Base-by-base conservation (phyloP, 2,888 invertebrate genomes). In the Synanthedon formicaeformis region DNA sequence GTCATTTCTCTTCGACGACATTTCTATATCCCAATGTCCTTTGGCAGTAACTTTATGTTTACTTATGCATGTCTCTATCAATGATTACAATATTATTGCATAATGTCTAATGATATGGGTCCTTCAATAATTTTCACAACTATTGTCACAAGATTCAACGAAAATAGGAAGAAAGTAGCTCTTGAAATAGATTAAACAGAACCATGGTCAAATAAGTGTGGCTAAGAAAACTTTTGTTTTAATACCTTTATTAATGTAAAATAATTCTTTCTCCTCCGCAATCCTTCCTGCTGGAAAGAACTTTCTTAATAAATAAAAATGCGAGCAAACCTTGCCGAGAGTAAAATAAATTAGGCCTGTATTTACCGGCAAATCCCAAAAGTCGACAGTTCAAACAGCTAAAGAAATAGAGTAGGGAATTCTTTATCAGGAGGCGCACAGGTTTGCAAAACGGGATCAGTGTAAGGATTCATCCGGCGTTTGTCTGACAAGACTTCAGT, bases 371-470 rank as follows among this genome's bases (percentile, higher is more conserved):
- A 53, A 57, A 51, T 55, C 54, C 56, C 57, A 48, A 53, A 56
- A 57, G 56, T 53, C 54, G 53, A 50, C 53, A 41, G 53, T 56
- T 50, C 55, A 59, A 58, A 60, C 56, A 58, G 50, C 41, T 52
- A 51, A 50, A 53, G 56, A 56, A 57, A 58, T 56, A 52, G 55
- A 58, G 54, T 52, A 51, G 55, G 52, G 55, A 58, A 58, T 59
- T 54, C 55, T 56, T 60, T 60, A 58, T 60, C 61, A 57, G 48
- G 52, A 53, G 55, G 13, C 50, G 51, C 52, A 53, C 60, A 60
- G 60, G 57, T 53, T 54, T 49, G 18, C 18, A 49, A 49, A 18
- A 18, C 56, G 56, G 53, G 60, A 55, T 58, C 57, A 55, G 51
- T 12, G 13, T 48, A 52, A 53, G 53, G 57, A 56, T 53, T 55